Percentiles rank a stretch among this genome's conserved stretches.
Evolutionary conservation across 2,113 vertebrate genomes (phyloP).

Genomic region (Diadophis punctatus): DNA sequence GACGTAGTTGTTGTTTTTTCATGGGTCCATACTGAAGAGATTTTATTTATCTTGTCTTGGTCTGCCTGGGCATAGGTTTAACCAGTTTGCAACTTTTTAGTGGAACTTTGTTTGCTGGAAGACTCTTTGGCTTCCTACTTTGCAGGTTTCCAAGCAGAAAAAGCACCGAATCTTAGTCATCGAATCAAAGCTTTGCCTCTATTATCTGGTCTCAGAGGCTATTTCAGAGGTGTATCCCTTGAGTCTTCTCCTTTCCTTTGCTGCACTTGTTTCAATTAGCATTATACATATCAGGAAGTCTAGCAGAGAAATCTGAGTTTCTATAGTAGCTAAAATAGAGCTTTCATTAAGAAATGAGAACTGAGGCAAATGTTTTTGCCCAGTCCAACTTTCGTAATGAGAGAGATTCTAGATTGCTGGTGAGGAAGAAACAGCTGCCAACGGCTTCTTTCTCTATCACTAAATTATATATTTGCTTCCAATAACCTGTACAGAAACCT

Average conservation of each 20-base stretch:
- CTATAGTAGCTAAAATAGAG: conserved; percentile 22
- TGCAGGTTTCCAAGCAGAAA: not conserved
- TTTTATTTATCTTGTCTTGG: not conserved
- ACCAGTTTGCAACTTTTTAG: not conserved
- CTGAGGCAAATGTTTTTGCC: conserved; percentile 43
- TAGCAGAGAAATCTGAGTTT: conserved; percentile 43
- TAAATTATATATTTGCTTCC: conserved; percentile 57
- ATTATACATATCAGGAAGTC: not conserved
- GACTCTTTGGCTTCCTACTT: not conserved
- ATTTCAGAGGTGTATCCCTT: not conserved
- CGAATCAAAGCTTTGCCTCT: not conserved
- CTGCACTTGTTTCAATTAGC: not conserved
- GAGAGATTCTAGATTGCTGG: conserved; percentile 52
- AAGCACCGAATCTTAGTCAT: not conserved
- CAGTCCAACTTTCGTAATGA: conserved; percentile 56
- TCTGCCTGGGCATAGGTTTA: not conserved
- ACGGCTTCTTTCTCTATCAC: conserved; percentile 53
- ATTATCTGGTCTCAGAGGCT: not conserved
- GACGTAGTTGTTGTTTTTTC: not conserved
- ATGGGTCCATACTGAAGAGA: not conserved
- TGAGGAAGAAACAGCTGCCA: conserved; percentile 55
- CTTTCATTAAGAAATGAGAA: conserved; percentile 64
- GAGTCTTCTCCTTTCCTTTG: not conserved
- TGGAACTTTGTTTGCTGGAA: not conserved
- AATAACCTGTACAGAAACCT: conserved; percentile 47